phyloP scores from a whole-genome alignment of 2,888 invertebrate genomes.

The Electrophaes corylata region DNA sequence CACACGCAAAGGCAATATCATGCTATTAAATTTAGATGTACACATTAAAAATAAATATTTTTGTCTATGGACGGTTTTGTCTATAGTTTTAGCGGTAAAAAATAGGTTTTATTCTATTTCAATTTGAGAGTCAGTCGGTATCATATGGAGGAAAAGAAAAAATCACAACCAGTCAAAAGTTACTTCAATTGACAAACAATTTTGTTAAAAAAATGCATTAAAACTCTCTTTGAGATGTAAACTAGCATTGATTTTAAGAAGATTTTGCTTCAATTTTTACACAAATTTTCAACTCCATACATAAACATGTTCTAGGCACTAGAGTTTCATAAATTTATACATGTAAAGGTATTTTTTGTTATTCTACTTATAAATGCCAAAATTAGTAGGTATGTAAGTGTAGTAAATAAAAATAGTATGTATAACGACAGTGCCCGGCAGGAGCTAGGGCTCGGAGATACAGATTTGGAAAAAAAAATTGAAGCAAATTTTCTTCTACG shows the following conservation, averaged over 20 bases:
- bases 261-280: constrained; percentile 22
- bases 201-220: constrained; percentile 24
- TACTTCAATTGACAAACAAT: constrained; percentile 52
- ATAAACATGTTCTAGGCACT: too few relatives aligned
- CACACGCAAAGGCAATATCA: constrained; percentile 19
- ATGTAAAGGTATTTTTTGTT: background rate
- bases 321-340: too few relatives aligned
- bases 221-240: constrained; percentile 46
- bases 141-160: constrained; percentile 34
- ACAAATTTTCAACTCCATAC: too few relatives aligned
- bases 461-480: constrained; percentile 5
- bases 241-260: constrained; percentile 14
- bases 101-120: constrained; percentile 71
- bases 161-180: constrained; percentile 53
- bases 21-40: constrained; percentile 45
- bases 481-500: constrained; percentile 27
- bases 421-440: too few relatives aligned
- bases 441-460: background rate
- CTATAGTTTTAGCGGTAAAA: constrained; percentile 67
- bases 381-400: background rate
- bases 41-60: constrained; percentile 74
- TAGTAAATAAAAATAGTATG: too few relatives aligned
- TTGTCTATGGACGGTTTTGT: constrained; percentile 79
- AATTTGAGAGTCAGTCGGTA: constrained; percentile 45
- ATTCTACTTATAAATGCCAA: background rate